These are phyloP conservation scores for Loxodonta africana DNA, from an alignment of 2,113 vertebrate genomes.

Conservation along the genomic window DNA sequence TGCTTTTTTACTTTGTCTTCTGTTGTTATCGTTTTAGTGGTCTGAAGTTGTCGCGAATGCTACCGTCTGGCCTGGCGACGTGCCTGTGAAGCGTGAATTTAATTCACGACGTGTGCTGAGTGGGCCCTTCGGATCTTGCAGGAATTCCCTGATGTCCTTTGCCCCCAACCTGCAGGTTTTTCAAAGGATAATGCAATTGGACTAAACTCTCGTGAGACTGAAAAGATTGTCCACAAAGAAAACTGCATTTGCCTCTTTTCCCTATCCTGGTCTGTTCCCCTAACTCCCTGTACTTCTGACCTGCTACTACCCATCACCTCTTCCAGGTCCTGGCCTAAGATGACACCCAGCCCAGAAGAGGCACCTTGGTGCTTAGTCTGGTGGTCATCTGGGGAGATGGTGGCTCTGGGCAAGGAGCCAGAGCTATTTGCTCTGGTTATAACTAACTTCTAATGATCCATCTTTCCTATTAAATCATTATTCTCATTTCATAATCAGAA, in stretches of 20 bases:
- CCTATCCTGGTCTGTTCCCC: not conserved
- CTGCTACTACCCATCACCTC: not conserved
- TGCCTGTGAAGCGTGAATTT: not conserved
- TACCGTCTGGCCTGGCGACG: not conserved
- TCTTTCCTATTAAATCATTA: slow-evolving; percentile 21
- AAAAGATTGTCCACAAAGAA: slow-evolving; percentile 1
- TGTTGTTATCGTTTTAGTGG: not conserved
- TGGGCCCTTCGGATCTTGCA: not conserved
- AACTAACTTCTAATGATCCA: not conserved
- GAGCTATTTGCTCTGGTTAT: not conserved
- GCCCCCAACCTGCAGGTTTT: not conserved
- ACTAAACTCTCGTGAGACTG: not conserved
- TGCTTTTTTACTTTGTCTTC: slow-evolving; percentile 10
- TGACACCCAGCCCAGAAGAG: not conserved
- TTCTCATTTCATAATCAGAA: not conserved
- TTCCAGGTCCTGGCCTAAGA: not conserved
- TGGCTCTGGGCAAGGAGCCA: not conserved
- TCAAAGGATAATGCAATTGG: not conserved
- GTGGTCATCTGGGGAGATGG: not conserved
- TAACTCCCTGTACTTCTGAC: not conserved
- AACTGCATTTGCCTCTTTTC: not conserved
- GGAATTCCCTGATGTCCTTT: slow-evolving; percentile 10
- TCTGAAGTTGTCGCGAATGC: slow-evolving; percentile 2
- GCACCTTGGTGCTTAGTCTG: not conserved
- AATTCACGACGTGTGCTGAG: not conserved